Conservation (phyloP, 35 echinoderm and acorn worm species). For the Chiridota heheva region DNA sequence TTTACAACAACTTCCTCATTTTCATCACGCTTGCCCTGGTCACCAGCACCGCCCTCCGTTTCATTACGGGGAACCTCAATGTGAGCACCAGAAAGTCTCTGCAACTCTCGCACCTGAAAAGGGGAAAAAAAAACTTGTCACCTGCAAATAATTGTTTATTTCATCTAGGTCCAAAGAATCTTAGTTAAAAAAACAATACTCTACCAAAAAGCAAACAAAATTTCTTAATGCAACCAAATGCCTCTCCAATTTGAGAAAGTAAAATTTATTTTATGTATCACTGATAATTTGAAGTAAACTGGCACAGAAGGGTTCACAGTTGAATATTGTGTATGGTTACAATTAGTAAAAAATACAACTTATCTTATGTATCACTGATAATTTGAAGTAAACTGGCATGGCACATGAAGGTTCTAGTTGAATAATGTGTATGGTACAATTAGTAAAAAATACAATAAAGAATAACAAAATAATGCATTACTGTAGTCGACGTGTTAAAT, state of each 20-base stretch:
- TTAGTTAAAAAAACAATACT: background rate
- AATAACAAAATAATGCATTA: too few relatives aligned
- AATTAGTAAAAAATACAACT: too few relatives aligned
- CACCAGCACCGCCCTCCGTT: slow-evolving; percentile 41
- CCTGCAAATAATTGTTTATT: background rate
- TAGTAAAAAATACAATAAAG: too few relatives aligned
- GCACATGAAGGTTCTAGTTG: too few relatives aligned
- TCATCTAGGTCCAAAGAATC: background rate
- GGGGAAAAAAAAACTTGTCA: background rate
- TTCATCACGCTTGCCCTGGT: slow-evolving; percentile 25
- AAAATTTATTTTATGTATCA: too few relatives aligned
- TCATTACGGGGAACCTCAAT: slow-evolving; percentile 79
- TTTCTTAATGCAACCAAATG: background rate
- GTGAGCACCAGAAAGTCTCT: slow-evolving; percentile 70
- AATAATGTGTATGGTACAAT: too few relatives aligned
- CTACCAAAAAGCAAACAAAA: background rate
- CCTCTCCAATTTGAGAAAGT: background rate
- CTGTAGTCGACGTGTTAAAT: too few relatives aligned
- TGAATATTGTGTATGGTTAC: too few relatives aligned
- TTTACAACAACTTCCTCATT: slow-evolving; percentile 78
- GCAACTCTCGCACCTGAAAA: slow-evolving; percentile 76
- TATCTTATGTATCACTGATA: too few relatives aligned
- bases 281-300: too few relatives aligned
- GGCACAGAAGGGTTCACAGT: too few relatives aligned
- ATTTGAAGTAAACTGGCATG: too few relatives aligned